Evolutionary conservation across 1,140 invertebrate species (phyloP).

Genomic region (Macrobrachium rosenbergii): DNA sequence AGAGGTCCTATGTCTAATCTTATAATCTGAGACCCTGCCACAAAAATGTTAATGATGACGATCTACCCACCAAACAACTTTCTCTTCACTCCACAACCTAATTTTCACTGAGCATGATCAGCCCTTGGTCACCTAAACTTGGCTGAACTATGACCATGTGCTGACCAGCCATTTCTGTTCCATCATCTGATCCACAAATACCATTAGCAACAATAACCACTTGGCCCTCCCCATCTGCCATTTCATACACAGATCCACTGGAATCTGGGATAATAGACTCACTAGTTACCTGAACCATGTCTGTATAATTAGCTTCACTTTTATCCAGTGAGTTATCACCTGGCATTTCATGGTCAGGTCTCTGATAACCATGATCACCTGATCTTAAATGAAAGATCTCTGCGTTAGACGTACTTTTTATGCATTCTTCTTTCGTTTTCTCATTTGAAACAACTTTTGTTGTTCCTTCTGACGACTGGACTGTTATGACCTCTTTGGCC

Average conservation of each 20-base stretch:
- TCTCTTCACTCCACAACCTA: conserved; percentile 17
- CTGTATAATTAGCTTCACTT: background rate
- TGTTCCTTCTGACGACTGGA: background rate
- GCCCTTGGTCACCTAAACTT: conserved; percentile 33
- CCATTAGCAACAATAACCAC: conserved; percentile 48
- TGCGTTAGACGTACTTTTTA: too few species aligned
- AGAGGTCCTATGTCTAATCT: too few species aligned
- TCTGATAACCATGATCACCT: too few species aligned
- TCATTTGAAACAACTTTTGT: background rate
- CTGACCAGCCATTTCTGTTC: conserved; percentile 26
- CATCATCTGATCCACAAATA: conserved; percentile 24
- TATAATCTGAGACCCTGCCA: too few species aligned
- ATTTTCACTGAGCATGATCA: conserved; percentile 49
- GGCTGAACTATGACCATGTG: conserved; percentile 52
- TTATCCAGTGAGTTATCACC: too few species aligned
- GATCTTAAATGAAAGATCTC: too few species aligned
- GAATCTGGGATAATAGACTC: background rate
- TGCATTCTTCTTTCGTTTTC: too few species aligned
- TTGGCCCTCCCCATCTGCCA: conserved; percentile 52
- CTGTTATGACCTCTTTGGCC: conserved; percentile 34
- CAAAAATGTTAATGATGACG: too few species aligned
- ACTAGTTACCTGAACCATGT: background rate
- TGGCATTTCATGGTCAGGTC: too few species aligned
- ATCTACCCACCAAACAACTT: background rate
- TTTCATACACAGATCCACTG: conserved; percentile 51